Evolutionary conservation across 2,797 vertebrate species (phyloP).

Genomic region (Pangasius djambal): DNA sequence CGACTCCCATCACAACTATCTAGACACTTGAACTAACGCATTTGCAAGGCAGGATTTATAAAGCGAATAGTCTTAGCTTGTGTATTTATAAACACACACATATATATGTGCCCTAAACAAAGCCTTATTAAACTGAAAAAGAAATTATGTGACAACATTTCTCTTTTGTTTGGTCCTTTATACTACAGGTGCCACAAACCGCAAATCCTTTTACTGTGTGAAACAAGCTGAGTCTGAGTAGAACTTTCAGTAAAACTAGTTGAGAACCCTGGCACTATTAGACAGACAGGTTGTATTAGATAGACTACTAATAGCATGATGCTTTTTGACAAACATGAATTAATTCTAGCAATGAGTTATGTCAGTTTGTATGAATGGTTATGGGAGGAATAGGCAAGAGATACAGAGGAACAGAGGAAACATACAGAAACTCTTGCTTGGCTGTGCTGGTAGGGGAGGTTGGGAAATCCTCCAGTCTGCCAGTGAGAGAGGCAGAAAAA

Average conservation of each 20-base stretch:
- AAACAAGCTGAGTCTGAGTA: background rate
- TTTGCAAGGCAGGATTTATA: background rate
- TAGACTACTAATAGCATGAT: background rate
- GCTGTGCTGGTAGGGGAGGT: constrained; percentile 99
- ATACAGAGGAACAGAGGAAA: constrained; percentile 71
- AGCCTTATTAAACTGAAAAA: background rate
- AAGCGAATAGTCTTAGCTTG: background rate
- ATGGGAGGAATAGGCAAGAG: constrained; percentile 53
- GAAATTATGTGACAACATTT: background rate
- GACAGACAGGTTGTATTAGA: background rate
- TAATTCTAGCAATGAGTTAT: constrained; percentile 21
- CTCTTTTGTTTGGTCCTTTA: background rate
- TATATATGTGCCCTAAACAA: background rate
- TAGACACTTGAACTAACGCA: background rate
- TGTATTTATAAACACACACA: background rate
- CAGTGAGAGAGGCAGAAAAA: constrained; percentile 74
- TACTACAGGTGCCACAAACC: background rate
- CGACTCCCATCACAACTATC: no score
- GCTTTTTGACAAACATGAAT: background rate
- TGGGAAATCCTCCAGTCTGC: constrained; percentile 99
- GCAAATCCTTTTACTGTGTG: background rate
- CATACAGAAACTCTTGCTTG: constrained; percentile 99
- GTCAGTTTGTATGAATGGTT: constrained; percentile 35
- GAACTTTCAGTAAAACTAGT: no score
- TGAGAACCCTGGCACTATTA: background rate